phyloP scores from a whole-genome alignment of 2,113 vertebrate species.

The Mus spicilegus region DNA sequence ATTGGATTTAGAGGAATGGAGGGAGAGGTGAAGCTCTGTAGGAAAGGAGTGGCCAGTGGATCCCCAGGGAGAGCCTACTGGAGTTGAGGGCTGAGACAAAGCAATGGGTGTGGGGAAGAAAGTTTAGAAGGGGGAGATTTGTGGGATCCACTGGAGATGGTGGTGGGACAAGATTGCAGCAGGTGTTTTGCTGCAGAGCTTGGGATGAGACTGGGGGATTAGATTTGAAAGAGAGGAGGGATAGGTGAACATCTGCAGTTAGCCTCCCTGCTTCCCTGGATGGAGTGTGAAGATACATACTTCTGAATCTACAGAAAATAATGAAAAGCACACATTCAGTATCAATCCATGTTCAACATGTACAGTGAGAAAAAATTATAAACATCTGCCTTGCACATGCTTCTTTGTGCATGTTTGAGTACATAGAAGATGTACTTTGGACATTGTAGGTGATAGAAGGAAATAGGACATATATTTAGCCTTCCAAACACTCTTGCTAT shows the following conservation, averaged over 20 bases:
- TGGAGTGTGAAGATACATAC: not conserved
- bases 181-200: not conserved
- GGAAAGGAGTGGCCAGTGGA: not conserved
- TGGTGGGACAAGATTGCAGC: not conserved
- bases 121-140: not conserved
- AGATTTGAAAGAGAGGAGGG: not conserved
- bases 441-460: not conserved
- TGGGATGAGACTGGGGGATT: not conserved
- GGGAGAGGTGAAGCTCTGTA: not conserved
- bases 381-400: not conserved
- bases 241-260: not conserved
- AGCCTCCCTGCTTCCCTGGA: not conserved
- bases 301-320: not conserved
- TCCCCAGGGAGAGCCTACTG: not conserved
- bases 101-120: not conserved
- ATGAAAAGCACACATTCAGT: not conserved
- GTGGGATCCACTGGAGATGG: not conserved
- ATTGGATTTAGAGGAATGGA: not conserved
- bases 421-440: not conserved
- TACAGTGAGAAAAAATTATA: not conserved
- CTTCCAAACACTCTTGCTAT: not conserved
- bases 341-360: not conserved
- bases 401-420: not conserved
- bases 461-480: not conserved
- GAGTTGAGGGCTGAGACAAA: not conserved